A percentile compares a stretch with the other conserved stretches of the same genome.
Conservation (phyloP, 2,797 vertebrate species). For the Clarias laeviceps region DNA sequence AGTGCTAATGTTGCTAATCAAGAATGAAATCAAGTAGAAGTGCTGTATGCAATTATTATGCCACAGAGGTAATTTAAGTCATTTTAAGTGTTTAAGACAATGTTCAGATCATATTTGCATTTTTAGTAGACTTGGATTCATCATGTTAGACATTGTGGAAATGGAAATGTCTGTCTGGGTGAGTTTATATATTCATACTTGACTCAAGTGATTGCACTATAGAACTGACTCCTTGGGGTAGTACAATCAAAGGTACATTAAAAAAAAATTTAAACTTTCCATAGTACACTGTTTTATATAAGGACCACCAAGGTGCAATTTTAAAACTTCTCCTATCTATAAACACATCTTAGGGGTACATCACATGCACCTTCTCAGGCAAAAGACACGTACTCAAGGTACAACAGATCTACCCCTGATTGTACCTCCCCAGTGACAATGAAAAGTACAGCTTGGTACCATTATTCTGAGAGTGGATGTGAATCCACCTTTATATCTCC, state of each 20-base stretch:
- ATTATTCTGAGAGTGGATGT: neutral
- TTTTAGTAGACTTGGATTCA: neutral
- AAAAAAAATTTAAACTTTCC: neutral
- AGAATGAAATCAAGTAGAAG: neutral
- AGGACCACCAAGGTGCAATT: neutral
- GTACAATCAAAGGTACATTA: neutral
- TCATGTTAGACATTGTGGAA: neutral
- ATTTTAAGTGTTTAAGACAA: conserved; percentile 1
- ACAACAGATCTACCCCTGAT: neutral
- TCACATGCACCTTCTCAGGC: neutral
- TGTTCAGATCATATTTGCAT: neutral
- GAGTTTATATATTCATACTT: neutral
- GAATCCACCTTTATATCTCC: conserved; percentile 20
- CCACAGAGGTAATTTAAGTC: conserved; percentile 9
- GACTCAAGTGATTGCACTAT: neutral
- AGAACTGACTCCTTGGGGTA: neutral
- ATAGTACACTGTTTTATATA: neutral
- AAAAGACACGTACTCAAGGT: neutral
- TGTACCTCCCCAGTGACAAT: neutral
- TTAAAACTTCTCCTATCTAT: neutral
- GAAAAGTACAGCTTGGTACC: neutral
- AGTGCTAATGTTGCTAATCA: conserved; percentile 6
- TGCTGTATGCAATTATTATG: conserved; percentile 11
- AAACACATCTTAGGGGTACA: neutral
- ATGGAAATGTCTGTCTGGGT: neutral